A percentile compares a stretch with the other conserved stretches of the same genome.
Conservation (phyloP, 2,113 vertebrate genomes). For the Pagrus major region DNA sequence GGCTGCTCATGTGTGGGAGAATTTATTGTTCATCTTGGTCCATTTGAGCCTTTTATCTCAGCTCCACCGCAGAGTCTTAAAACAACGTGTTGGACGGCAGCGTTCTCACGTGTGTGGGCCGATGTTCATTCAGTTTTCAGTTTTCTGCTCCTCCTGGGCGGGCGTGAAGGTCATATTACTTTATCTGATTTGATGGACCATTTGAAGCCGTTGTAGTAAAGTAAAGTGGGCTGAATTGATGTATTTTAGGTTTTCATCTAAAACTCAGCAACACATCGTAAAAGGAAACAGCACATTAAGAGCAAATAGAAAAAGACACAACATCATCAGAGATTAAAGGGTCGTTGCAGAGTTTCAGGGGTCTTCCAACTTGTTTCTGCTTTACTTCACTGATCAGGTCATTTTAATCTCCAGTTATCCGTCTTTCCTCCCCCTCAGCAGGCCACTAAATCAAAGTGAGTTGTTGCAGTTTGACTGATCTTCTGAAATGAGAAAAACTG, state of each 20-base stretch:
- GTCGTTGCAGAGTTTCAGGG: no score
- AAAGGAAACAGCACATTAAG: no score
- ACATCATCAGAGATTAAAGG: no score
- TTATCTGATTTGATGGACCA: not conserved
- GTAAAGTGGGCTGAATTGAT: not conserved
- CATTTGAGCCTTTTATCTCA: slow-evolving; percentile 21
- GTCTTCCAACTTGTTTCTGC: no score
- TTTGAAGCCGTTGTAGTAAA: not conserved
- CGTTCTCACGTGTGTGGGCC: slow-evolving; percentile 6
- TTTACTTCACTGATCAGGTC: no score
- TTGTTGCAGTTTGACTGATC: no score
- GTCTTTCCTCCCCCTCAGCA: no score
- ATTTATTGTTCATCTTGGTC: slow-evolving; percentile 43
- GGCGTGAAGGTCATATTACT: not conserved
- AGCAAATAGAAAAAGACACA: no score
- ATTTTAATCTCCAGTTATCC: no score
- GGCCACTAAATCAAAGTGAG: no score
- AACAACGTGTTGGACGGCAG: slow-evolving; percentile 22
- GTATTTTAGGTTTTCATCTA: not conserved
- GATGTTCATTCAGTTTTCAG: slow-evolving; percentile 4
- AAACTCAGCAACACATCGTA: slow-evolving; percentile 2
- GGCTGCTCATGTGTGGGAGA: slow-evolving; percentile 12
- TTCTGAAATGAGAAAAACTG: no score
- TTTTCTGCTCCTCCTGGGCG: not conserved
- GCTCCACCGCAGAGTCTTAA: slow-evolving; percentile 29